Conservation (phyloP, 2,113 vertebrate species). For the Oncorhynchus tshawytscha region DNA sequence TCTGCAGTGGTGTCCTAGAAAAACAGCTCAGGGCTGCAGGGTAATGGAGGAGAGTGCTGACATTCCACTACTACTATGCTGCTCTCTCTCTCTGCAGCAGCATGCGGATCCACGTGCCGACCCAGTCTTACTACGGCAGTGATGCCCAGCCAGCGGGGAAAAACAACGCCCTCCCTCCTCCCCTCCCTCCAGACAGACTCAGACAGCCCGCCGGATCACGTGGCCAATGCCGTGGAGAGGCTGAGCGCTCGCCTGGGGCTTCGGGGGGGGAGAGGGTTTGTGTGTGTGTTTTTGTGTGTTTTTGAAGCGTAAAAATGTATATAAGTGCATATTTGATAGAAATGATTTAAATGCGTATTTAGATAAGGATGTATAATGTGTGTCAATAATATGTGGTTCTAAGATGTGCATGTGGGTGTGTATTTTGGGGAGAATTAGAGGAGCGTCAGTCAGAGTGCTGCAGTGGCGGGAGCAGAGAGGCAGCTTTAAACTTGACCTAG, state of each 20-base stretch:
- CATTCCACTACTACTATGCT: slow-evolving; percentile 59
- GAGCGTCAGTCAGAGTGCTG: slow-evolving; percentile 52
- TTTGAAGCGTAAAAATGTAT: slow-evolving; percentile 17
- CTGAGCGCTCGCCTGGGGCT: slow-evolving; percentile 53
- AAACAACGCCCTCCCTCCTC: slow-evolving; percentile 57
- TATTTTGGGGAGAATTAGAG: slow-evolving; percentile 16
- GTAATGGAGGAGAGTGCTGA: slow-evolving; percentile 55
- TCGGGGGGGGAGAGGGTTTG: slow-evolving; percentile 16
- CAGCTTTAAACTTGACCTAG: slow-evolving; percentile 86
- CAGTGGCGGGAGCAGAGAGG: slow-evolving; percentile 49
- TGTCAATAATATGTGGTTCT: background rate
- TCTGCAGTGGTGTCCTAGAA: slow-evolving; percentile 48
- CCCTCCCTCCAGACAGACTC: background rate
- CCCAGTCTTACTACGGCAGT: slow-evolving; percentile 61
- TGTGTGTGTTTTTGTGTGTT: slow-evolving; percentile 2
- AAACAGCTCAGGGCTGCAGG: slow-evolving; percentile 37
- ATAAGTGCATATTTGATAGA: background rate
- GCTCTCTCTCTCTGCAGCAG: slow-evolving; percentile 51
- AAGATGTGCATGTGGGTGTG: background rate
- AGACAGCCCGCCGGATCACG: slow-evolving; percentile 42
- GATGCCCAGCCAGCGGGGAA: slow-evolving; percentile 19
- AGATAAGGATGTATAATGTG: background rate
- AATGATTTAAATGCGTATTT: background rate
- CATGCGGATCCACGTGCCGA: slow-evolving; percentile 72
- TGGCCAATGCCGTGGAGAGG: slow-evolving; percentile 54